phyloP scores from a whole-genome alignment of 2,113 vertebrate genomes.

The Oriolus oriolus region DNA sequence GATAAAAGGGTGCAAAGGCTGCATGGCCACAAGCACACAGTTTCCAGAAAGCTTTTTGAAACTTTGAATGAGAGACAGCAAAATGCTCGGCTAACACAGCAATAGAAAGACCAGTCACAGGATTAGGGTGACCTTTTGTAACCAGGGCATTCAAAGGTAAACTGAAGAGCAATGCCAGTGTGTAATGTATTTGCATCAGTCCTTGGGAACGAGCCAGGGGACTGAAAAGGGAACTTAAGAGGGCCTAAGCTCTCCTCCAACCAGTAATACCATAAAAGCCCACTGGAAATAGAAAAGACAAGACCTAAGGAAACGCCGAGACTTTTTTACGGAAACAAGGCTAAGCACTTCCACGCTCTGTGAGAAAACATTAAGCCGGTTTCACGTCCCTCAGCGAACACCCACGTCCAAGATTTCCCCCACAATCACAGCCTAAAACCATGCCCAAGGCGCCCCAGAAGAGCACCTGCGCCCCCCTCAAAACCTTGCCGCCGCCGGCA shows the following conservation, averaged over 20 bases:
- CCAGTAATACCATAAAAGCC: constrained; percentile 10
- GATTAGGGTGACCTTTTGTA: constrained; percentile 26
- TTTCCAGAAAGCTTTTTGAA: constrained; percentile 28
- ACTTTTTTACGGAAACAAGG: neutral
- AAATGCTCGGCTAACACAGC: neutral
- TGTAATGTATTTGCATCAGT: neutral
- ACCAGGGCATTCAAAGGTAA: constrained; percentile 4
- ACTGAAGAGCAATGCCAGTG: neutral
- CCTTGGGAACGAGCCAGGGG: constrained; percentile 9
- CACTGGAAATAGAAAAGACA: constrained; percentile 30
- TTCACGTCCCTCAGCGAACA: neutral
- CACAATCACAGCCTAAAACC: neutral
- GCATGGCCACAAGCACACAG: neutral
- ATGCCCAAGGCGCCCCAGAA: rapidly evolving
- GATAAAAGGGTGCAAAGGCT: neutral
- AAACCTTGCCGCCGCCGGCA: neutral
- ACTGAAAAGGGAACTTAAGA: constrained; percentile 14
- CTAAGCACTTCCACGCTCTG: neutral
- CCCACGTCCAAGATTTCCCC: neutral
- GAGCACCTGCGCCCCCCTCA: neutral
- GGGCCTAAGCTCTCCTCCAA: constrained; percentile 10
- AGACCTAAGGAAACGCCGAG: neutral
- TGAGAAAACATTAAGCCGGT: neutral
- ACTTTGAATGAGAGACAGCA: neutral
- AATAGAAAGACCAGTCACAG: neutral